phyloP scores from a whole-genome alignment of 1,140 invertebrate species.

The Archivesica marissinica region DNA sequence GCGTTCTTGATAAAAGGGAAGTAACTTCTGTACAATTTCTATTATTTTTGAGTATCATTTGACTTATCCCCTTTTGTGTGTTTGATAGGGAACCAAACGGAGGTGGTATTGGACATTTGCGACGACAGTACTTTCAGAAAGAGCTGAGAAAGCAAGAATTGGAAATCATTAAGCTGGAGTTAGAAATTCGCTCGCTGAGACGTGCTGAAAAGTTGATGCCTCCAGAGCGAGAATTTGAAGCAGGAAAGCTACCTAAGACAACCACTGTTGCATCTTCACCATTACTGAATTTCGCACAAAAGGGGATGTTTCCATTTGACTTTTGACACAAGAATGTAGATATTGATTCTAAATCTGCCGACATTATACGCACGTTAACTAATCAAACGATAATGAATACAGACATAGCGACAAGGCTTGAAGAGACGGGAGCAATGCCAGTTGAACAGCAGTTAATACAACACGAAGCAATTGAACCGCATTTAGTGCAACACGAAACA shows the following conservation, averaged over 20 bases:
- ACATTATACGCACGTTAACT: neutral
- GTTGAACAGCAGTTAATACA: neutral
- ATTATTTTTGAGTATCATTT: too few species aligned
- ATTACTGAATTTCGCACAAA: neutral
- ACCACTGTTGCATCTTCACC: neutral
- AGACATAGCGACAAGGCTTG: neutral
- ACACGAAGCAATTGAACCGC: too few species aligned
- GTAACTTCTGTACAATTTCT: too few species aligned
- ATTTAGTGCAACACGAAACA: too few species aligned
- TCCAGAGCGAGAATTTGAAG: neutral
- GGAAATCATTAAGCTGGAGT: neutral
- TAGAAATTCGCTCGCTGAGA: constrained; percentile 3
- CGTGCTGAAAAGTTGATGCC: neutral
- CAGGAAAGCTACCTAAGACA: neutral
- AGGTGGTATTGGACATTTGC: neutral
- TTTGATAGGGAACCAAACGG: too few species aligned
- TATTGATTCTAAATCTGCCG: neutral
- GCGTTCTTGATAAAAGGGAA: too few species aligned
- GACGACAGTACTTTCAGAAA: neutral
- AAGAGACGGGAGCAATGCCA: neutral
- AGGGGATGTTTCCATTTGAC: neutral
- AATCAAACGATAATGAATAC: neutral
- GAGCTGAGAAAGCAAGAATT: constrained; percentile 13
- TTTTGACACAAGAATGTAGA: constrained; percentile 1
- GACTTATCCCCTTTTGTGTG: too few species aligned